Evolutionary conservation across 1,140 invertebrate species (phyloP).

Genomic region (Steinernema feltiae): DNA sequence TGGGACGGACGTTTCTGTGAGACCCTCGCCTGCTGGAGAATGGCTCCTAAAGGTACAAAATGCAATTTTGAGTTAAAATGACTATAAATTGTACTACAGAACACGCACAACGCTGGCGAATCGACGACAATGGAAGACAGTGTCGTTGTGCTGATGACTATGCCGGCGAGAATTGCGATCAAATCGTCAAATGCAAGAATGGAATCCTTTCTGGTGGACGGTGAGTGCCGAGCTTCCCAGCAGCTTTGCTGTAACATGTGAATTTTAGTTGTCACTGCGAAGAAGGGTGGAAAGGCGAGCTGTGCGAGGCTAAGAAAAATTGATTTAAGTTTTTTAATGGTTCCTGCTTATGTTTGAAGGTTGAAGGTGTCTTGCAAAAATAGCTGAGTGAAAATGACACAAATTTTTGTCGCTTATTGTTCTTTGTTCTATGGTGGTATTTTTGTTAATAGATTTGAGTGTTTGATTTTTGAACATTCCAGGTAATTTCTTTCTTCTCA

Average conservation of each 20-base stretch:
- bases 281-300: background rate
- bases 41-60: constrained; percentile 14
- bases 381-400: too few relatives aligned
- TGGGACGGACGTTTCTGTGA: constrained; percentile 36
- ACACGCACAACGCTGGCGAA: constrained; percentile 23
- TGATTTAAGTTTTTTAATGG: too few relatives aligned
- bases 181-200: background rate
- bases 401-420: too few relatives aligned
- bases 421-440: too few relatives aligned
- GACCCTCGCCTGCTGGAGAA: constrained; percentile 31
- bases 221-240: too few relatives aligned
- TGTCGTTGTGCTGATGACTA: constrained; percentile 29
- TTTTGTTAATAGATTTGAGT: too few relatives aligned
- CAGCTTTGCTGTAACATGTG: background rate
- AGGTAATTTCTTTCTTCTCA: too few relatives aligned
- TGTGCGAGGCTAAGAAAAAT: background rate
- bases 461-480: too few relatives aligned
- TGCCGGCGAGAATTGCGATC: constrained; percentile 27
- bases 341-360: too few relatives aligned
- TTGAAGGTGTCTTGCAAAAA: too few relatives aligned
- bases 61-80: background rate
- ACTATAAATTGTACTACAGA: background rate
- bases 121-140: constrained; percentile 17
- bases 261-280: background rate
- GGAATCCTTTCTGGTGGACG: background rate